Evolutionary conservation across 2,113 vertebrate species (phyloP), one percentile per base, ranked within the genome.

Genomic region (Brachypodius melanocephalos): DNA sequence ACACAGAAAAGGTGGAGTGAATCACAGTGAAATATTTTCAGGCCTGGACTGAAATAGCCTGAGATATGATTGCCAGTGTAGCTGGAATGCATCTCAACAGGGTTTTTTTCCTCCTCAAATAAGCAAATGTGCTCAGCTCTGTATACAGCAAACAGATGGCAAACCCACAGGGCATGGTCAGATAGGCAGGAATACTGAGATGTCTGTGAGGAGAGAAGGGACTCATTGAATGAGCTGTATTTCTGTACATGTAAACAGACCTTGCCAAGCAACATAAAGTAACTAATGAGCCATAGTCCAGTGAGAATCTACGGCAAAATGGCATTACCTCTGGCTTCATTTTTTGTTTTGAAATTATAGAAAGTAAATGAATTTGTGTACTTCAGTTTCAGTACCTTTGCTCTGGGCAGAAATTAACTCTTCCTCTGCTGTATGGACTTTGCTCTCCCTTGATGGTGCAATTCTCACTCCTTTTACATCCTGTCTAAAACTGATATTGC

Each of bases 191-290:
- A 90, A 94, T 78, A 91, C 68, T 89, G 82, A 52, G 55, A 14
- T n/a, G 20, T 65, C 81, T 96, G 72, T 92, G 59, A 20, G 63
- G 65, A 83, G 54, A 94, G 71, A 96, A 94, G 69, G 63, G 57
- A 69, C 11, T 85, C 77, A 71, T 73, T 95, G 92, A 96, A 89
- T 83, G 14, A 79, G 40, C 45, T 79, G 73, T 21, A 48, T 68
- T 90, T 93, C 61, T 93, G 38, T 59, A 31, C 29, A 22, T 71
- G 43, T 77, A 94, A 95, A 95, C 89, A 77, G 71, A 83, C 21
- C 17, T 15, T 89, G 89, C 87, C 87, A 96, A 85, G 94, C 84
- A 91, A 76, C 49, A 52, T 46, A 52, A 88, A 83, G 81, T 68
- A 82, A 63, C 34, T 75, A 94, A 92, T 94, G 87, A 95, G 87